A percentile compares a stretch with the other conserved stretches of the same genome.
Evolutionary conservation across 2,888 invertebrate genomes (phyloP).

Genomic region (Ametastegia equiseti): DNA sequence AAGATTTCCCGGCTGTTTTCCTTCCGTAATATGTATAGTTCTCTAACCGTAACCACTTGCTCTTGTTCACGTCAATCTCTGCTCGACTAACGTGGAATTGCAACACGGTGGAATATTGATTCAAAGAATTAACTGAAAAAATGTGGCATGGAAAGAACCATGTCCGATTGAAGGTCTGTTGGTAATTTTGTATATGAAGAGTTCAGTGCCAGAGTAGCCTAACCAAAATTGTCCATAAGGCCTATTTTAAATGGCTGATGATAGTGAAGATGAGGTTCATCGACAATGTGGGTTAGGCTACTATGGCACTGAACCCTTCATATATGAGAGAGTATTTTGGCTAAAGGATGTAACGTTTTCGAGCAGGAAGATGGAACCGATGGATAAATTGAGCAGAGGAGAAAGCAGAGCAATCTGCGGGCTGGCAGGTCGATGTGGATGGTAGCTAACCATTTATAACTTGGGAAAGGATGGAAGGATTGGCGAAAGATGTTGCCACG

Average conservation of each 20-base stretch:
- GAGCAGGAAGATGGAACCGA: slow-evolving; percentile 59
- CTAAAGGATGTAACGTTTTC: neutral
- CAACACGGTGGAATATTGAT: neutral
- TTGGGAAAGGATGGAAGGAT: slow-evolving; percentile 65
- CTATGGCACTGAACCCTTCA: no score
- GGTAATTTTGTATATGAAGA: no score
- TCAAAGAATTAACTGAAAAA: slow-evolving; percentile 20
- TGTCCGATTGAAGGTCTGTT: no score
- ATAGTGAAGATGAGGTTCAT: no score
- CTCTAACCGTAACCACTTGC: neutral
- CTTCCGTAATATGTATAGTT: slow-evolving; percentile 45
- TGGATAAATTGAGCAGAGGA: slow-evolving; percentile 66
- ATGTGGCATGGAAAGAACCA: neutral
- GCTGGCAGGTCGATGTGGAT: slow-evolving; percentile 60
- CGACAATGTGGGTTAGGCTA: no score
- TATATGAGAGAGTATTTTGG: no score
- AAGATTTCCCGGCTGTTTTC: slow-evolving; percentile 64
- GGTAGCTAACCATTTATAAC: slow-evolving; percentile 68
- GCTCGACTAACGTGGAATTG: neutral
- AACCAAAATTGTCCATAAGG: no score
- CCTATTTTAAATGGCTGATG: no score
- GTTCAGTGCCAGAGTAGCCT: no score
- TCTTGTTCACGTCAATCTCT: neutral
- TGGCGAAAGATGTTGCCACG: slow-evolving; percentile 64
- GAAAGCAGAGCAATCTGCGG: slow-evolving; percentile 63